Evolutionary conservation across 2,797 vertebrate genomes (phyloP), one percentile per base, ranked within the genome.

Genomic region (Pseudotriccus pelzelni): DNA sequence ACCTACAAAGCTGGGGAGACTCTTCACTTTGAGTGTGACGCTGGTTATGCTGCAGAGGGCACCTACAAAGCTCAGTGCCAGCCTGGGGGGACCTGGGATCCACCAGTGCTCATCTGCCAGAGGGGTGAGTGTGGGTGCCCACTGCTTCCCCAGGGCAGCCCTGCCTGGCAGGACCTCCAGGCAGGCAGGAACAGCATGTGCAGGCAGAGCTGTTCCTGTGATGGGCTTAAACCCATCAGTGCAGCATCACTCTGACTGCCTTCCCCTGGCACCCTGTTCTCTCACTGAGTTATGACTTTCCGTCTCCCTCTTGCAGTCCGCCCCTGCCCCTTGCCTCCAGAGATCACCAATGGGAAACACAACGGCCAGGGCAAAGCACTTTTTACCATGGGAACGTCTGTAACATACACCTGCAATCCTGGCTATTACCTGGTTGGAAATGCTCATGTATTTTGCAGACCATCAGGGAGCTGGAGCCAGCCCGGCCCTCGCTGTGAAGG

Each of bases 381-480:
- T 43, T 97, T 97, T 23, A 30, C 56, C 36, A 1, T 10, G 41
- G 97, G 96, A 2, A 83, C 20, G 64, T 44, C 32, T 37, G 94
- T 97, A 1, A 87, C 4, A 2, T 97, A 97, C 84, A 90, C 19
- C 39, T 97, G 97, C 3, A 14, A 94, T 2, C 49, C 97, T 0
- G 89, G 95, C 75, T 95, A 97, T 50, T 83, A 67, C 59, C 93
- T 97, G 46, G 41, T 72, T 8, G 97, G 97, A 73, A 62, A 75
- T 0, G 30, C 78, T 3, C 3, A 4, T 5, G 74, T 88, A 25
- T 62, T 62, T 8, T 97, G 97, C 60, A 87, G 8, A 77, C 72
- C 23, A 1, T 93, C 76, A 2, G 97, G 97, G 72, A 93, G 10
- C 12, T 98, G 96, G 97, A 97, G 87, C 53, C 90, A 10, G 21